A percentile compares a stretch with the other conserved stretches of the same genome.
These are phyloP conservation scores for Toxostoma redivivum DNA, from an alignment of 2,113 vertebrate genomes.

Conservation along the genomic window DNA sequence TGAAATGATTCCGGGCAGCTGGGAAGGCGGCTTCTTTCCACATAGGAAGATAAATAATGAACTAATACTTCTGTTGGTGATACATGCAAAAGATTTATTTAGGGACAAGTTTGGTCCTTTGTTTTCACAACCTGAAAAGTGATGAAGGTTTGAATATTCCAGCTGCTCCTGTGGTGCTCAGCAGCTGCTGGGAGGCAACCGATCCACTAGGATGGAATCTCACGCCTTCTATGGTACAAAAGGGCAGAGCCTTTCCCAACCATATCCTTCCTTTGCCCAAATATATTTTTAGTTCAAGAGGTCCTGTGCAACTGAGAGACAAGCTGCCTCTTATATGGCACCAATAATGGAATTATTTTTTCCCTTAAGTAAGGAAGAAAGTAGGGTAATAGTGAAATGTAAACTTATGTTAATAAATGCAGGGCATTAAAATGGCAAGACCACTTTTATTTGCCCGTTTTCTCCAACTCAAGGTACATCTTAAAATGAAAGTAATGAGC, in stretches of 20 bases:
- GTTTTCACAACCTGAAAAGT: not conserved
- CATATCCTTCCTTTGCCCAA: not conserved
- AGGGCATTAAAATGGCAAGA: not conserved
- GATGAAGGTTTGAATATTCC: not conserved
- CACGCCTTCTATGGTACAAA: not conserved
- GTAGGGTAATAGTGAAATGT: not conserved
- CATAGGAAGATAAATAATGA: not conserved
- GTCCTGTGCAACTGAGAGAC: not conserved
- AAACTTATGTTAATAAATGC: not conserved
- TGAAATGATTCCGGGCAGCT: not conserved
- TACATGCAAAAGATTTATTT: not conserved
- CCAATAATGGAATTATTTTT: not conserved
- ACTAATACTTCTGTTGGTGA: not conserved
- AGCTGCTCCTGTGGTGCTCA: not conserved
- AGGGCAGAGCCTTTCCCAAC: not conserved
- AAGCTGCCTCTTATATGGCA: not conserved
- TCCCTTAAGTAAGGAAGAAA: not conserved
- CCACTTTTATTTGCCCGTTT: not conserved
- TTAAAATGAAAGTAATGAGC: not conserved
- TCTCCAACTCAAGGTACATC: not conserved
- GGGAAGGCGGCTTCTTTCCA: not conserved
- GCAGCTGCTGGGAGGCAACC: not conserved
- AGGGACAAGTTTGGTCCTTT: not conserved
- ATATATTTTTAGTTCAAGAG: not conserved
- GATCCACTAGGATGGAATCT: fast-evolving